These are phyloP conservation scores for Todus mexicanus DNA, from an alignment of 2,797 vertebrate genomes.

Conservation along the genomic window DNA sequence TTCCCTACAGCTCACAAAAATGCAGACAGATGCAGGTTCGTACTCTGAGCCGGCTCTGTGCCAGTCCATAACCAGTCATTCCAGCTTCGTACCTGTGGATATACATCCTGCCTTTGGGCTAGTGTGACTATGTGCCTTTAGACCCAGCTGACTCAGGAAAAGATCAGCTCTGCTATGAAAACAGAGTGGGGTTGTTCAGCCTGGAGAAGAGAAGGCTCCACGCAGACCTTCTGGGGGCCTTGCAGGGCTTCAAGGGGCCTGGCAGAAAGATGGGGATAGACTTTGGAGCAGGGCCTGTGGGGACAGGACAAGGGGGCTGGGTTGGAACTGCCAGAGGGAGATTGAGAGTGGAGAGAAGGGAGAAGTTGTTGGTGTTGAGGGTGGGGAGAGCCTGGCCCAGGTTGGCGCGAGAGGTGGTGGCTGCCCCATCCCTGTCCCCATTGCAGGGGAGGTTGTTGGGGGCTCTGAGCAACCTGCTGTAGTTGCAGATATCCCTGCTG, in stretches of 20 bases:
- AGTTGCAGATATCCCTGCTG: not conserved
- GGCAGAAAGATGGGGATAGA: not conserved
- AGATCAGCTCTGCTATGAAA: not conserved
- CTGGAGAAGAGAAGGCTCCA: not conserved
- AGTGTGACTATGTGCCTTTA: not conserved
- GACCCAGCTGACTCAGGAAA: not conserved
- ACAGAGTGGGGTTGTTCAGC: not conserved
- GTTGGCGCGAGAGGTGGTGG: not conserved
- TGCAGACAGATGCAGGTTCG: not conserved
- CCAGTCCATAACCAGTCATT: not conserved
- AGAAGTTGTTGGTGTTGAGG: not conserved
- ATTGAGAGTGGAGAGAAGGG: not conserved
- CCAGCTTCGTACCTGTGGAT: not conserved
- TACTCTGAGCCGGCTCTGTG: not conserved
- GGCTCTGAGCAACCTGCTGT: too few relatives aligned
- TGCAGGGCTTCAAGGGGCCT: not conserved
- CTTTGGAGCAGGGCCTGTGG: not conserved
- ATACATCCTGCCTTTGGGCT: not conserved
- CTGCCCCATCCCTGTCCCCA: not conserved
- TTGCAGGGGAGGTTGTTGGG: not conserved
- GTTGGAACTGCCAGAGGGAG: not conserved
- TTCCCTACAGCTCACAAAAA: accelerated
- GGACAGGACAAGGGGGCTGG: not conserved
- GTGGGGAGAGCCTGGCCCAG: not conserved
- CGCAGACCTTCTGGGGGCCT: not conserved